Conservation (phyloP, 2,797 vertebrate genomes). For the Pangasius djambal region DNA sequence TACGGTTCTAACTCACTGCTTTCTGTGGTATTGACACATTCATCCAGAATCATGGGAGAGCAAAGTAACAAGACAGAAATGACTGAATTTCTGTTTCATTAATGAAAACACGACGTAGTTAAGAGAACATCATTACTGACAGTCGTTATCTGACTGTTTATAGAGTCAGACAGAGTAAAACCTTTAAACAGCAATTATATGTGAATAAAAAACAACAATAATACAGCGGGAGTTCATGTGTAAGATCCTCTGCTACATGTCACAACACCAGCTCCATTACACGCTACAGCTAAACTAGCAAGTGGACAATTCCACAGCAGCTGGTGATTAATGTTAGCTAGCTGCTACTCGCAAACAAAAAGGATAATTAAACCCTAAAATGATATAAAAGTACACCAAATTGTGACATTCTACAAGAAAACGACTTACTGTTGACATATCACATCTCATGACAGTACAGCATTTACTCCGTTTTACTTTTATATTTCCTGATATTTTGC, state of each 20-base stretch:
- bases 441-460: slow-evolving; percentile 55
- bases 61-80: neutral
- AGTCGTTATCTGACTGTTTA: no score
- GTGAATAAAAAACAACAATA: neutral
- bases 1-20: neutral
- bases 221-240: neutral
- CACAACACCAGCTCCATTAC: neutral
- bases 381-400: neutral
- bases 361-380: neutral
- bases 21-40: neutral
- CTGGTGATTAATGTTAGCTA: slow-evolving; percentile 2
- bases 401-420: neutral
- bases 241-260: no score
- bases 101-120: neutral
- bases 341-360: neutral
- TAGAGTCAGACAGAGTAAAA: neutral
- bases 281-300: neutral
- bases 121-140: neutral
- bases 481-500: slow-evolving; percentile 49
- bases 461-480: slow-evolving; percentile 44
- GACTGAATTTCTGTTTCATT: neutral
- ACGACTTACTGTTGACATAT: slow-evolving; percentile 63
- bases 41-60: neutral
- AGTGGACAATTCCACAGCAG: neutral
- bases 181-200: neutral